Percentiles rank a stretch among this genome's conserved stretches.
These are phyloP conservation scores for Halocaridina rubra DNA, from an alignment of 2,888 invertebrate genomes.

Conservation along the genomic window DNA sequence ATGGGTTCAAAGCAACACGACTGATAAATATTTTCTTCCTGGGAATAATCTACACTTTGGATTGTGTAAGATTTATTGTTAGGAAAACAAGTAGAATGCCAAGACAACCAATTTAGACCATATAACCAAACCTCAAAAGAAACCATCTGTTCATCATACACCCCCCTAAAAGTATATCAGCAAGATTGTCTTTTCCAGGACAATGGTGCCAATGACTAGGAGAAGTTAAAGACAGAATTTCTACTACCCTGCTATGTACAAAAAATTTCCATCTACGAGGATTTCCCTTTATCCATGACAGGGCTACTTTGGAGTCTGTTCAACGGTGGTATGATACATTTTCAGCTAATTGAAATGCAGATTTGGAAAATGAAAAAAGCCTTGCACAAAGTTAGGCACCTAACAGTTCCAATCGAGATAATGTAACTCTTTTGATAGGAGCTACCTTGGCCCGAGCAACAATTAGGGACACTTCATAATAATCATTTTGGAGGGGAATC, in stretches of 20 bases:
- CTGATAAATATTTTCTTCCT: not conserved
- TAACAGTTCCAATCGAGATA: conserved; percentile 55
- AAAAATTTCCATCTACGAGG: conserved; percentile 40
- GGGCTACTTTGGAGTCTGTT: not conserved
- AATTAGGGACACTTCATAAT: not conserved
- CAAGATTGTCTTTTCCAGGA: conserved; percentile 5
- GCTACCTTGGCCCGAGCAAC: conserved; percentile 39
- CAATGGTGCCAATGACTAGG: conserved; percentile 33
- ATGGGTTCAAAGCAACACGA: not conserved
- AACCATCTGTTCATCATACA: not conserved
- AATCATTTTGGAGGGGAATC: not conserved
- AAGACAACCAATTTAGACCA: not conserved
- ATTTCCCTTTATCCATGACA: conserved; percentile 56
- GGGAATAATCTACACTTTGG: not conserved
- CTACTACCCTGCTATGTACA: conserved; percentile 41
- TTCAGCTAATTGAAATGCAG: not conserved
- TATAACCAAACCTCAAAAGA: not conserved
- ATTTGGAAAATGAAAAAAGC: not conserved
- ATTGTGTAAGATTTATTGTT: not conserved
- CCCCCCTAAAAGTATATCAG: conserved; percentile 21
- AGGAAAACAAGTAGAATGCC: not conserved
- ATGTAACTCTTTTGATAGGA: conserved; percentile 50
- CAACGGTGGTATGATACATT: not conserved
- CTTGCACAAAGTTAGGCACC: not conserved
- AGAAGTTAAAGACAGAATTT: conserved; percentile 37